Base-by-base conservation (phyloP, 1,140 invertebrate genomes). In the Phymorhynchus buccinoides region DNA sequence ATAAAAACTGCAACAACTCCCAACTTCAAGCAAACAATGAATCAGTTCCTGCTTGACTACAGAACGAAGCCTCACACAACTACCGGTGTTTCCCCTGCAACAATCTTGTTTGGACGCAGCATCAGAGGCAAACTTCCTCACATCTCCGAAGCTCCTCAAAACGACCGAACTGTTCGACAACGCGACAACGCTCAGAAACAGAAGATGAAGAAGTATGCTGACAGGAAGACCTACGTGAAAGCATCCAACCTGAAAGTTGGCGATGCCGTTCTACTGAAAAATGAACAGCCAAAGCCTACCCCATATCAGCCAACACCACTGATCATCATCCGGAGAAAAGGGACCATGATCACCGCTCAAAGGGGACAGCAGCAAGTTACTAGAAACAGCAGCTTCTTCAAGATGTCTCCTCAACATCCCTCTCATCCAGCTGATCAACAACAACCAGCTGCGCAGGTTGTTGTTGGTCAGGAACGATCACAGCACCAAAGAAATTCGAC, bases 11-110 rank as follows among this genome's bases (percentile, higher is more conserved):
- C 77, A 30, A 30, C 82, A 48, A 80, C 80, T 18, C 81, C 41
- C 3, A 89, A 85, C 42, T 90, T 87, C 86, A 89, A 89, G 77
- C 87, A 90, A 68, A 85, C 87, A 41, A 71, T 90, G 44, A 83
- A 83, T n/a, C 35, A 83, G 41, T 88, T 90, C 80, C 84, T 90
- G 1, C 41, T 85, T 35, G 78, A 87, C 37, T 90, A 89, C 75
- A 30, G 88, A 73, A 62, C 84, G 35, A 89, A 88, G 32, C 87
- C 89, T 30, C 86, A 90, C 73, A 42, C 56, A 30, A 86, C 88
- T 56, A 89, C 85, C 32, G 44, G 77, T 35, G 27, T 87, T 80
- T 16, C 88, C 9, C 89, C 89, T 41, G 83, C 79, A 37, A 73
- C 68, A 56, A 18, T 83, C 39, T 22, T 89, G 35, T 88, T 87